Base-by-base conservation (phyloP, 2,797 vertebrate genomes). In the Zalophus californianus region DNA sequence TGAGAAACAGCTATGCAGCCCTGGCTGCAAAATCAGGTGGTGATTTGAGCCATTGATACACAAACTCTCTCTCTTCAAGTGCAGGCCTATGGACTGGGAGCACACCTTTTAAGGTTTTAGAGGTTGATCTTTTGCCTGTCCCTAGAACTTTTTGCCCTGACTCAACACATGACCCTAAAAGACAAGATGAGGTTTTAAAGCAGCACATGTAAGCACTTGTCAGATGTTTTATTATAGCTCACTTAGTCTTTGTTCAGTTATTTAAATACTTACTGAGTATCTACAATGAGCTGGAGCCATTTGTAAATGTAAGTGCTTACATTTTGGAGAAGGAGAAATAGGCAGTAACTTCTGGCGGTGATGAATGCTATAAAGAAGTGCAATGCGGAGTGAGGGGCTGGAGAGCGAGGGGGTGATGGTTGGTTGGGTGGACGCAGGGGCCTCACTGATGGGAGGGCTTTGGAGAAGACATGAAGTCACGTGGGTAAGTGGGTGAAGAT, bases 151-250 rank as follows among this genome's bases (percentile, higher is more conserved):
- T 87, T 50, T 75, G 62, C 41, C 44, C 35, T 93, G 62, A 38
- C 48, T 89, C 20, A 29, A 58, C 29, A 52, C 18, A 32, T 16
- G 35, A 27, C 79, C 35, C 70, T 84, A 62, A 90, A 79, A 95
- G 78, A 79, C 32, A 94, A 44, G 32, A 32, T 25, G 77, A 62
- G 12, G 64, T 38, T 96, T 95, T 93, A 93, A 94, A 96, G 73
- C 32, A 82, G 48, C 56, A 58, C 23, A 32, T n/a, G 13, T 50
- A 91, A 90, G 48, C 66, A 85, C 15, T 73, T 25, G 91, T 58
- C 20, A 15, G 68, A 70, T 77, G 11, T 87, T 93, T 87, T 56
- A 68, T 14, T 32, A 64, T 32, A 80, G 20, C 16, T 91, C 21
- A 15, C 35, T 85, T 88, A 62, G 58, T 80, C 50, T 86, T 95